A percentile compares a stretch with the other conserved stretches of the same genome.
Evolutionary conservation across 1,140 invertebrate genomes (phyloP).

Genomic region (Cardiocondyla obscurior): DNA sequence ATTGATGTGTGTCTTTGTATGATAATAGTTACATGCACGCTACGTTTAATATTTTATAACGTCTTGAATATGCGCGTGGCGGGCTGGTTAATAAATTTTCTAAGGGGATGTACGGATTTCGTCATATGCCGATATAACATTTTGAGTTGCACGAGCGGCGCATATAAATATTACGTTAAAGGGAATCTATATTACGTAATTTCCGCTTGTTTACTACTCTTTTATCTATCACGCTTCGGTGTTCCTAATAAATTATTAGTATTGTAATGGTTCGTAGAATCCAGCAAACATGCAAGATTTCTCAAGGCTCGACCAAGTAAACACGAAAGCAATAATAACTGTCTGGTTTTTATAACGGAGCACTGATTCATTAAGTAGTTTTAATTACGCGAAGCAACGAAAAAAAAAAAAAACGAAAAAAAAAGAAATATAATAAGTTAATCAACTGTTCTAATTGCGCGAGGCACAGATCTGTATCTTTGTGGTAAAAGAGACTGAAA

Average conservation of each 20-base stretch:
- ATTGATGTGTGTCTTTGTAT: background rate
- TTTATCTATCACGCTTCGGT: background rate
- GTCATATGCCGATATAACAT: slow-evolving; percentile 40
- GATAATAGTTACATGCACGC: slow-evolving; percentile 3
- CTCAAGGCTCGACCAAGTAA: background rate
- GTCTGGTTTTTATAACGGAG: background rate
- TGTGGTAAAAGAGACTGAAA: background rate
- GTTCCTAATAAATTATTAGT: slow-evolving; percentile 30
- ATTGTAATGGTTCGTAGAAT: background rate
- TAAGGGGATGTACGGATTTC: slow-evolving; percentile 31
- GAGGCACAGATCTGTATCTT: background rate
- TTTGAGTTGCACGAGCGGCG: slow-evolving; percentile 13
- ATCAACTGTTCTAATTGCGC: background rate
- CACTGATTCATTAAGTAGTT: background rate
- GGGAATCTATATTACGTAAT: background rate
- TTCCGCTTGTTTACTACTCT: slow-evolving; percentile 2
- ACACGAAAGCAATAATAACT: background rate
- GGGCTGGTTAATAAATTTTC: slow-evolving; percentile 65
- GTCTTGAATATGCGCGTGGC: slow-evolving; percentile 40
- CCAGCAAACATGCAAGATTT: background rate
- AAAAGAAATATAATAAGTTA: no score
- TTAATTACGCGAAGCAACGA: background rate
- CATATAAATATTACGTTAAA: slow-evolving; percentile 40
- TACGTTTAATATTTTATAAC: slow-evolving; percentile 7
- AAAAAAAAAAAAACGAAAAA: no score